Percentiles rank a stretch among this genome's conserved stretches.
Evolutionary conservation across 2,888 invertebrate species (phyloP).

Genomic region (Drosophila meridiana): DNA sequence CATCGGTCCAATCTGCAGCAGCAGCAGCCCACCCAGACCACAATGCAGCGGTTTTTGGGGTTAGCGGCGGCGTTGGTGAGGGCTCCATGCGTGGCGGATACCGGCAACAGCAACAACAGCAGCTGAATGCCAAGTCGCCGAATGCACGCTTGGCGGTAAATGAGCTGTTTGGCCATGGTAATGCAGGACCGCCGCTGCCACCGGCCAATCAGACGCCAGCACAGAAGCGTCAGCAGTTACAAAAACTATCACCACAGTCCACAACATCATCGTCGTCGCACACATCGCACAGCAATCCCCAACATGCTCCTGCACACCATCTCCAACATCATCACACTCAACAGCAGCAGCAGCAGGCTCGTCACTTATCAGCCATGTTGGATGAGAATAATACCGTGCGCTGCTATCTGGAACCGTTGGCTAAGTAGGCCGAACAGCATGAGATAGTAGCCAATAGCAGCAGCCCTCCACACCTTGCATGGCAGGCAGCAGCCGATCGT

Average conservation of each 20-base stretch:
- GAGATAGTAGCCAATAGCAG: slow-evolving; percentile 20
- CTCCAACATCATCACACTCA: slow-evolving; percentile 55
- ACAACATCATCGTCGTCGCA: slow-evolving; percentile 82
- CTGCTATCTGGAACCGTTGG: slow-evolving; percentile 91
- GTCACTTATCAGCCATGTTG: slow-evolving; percentile 89
- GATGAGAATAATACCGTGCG: slow-evolving; percentile 94
- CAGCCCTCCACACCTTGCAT: slow-evolving; percentile 45
- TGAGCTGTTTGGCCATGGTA: slow-evolving; percentile 79
- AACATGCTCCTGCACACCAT: slow-evolving; percentile 57
- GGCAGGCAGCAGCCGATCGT: slow-evolving; percentile 47
- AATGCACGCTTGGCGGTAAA: slow-evolving; percentile 83
- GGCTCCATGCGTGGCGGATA: slow-evolving; percentile 81
- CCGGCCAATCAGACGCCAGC: slow-evolving; percentile 83
- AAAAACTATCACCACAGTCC: slow-evolving; percentile 82
- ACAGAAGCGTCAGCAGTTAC: slow-evolving; percentile 80
- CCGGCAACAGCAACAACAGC: slow-evolving; percentile 70
- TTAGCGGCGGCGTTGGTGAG: slow-evolving; percentile 84
- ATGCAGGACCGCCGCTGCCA: slow-evolving; percentile 80
- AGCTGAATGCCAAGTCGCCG: slow-evolving; percentile 79
- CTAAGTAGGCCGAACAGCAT: slow-evolving; percentile 64
- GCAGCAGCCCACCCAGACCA: slow-evolving; percentile 64
- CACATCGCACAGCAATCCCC: slow-evolving; percentile 71
- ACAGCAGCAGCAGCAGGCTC: slow-evolving; percentile 76
- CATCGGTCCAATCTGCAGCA: slow-evolving; percentile 52
- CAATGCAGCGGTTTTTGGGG: slow-evolving; percentile 82